phyloP scores from a whole-genome alignment of 2,797 vertebrate genomes.

The Eleutherodactylus coqui region DNA sequence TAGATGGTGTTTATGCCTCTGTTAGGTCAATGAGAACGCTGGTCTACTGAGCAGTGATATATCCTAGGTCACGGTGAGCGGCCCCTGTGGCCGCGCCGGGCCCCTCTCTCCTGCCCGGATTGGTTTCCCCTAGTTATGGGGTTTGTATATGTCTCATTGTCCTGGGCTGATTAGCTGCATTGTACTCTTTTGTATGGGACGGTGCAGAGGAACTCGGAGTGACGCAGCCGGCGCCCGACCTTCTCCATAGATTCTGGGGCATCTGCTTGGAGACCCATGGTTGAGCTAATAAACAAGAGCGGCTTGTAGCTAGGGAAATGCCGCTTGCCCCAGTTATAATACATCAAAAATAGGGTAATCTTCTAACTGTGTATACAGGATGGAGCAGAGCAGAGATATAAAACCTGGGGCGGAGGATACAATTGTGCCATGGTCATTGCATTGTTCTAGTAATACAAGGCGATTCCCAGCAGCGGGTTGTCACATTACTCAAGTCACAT shows the following conservation, averaged over 20 bases:
- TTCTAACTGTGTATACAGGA: not conserved
- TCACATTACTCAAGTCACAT: not conserved
- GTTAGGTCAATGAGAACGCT: constrained; percentile 2
- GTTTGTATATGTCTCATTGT: not conserved
- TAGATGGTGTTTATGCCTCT: not conserved
- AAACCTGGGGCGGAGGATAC: not conserved
- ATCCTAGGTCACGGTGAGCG: not conserved
- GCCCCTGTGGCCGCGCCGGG: not conserved
- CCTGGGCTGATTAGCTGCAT: constrained; percentile 32
- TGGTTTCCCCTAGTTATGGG: not conserved
- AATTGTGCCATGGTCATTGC: not conserved
- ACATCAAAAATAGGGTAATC: not conserved
- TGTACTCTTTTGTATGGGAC: constrained; percentile 17
- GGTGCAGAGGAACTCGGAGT: not conserved
- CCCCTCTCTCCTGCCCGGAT: not conserved
- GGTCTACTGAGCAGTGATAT: not conserved
- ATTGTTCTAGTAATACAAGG: not conserved
- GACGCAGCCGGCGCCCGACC: not conserved
- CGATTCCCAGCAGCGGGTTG: not conserved
- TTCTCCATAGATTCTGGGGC: not conserved
- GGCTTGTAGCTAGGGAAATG: not conserved
- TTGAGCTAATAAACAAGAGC: constrained; percentile 24
- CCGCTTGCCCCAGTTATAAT: not conserved
- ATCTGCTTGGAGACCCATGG: constrained; percentile 39
- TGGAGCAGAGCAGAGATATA: not conserved